Percentiles rank a stretch among this genome's conserved stretches.
These are phyloP conservation scores for Chinchilla lanigera DNA, from an alignment of 2,113 vertebrate genomes.

Conservation along the genomic window DNA sequence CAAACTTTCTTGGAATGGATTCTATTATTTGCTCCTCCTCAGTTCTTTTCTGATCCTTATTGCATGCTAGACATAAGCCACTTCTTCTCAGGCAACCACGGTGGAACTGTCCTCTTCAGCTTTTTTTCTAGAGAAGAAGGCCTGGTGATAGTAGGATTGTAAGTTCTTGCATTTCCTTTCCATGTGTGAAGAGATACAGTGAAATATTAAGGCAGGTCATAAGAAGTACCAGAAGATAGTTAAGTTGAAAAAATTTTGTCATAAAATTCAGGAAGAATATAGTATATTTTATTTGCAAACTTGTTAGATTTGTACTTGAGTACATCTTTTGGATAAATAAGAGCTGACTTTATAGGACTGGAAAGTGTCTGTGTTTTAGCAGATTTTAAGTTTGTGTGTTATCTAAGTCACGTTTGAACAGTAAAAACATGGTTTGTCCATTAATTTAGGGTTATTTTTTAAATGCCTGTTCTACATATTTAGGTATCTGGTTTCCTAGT, in stretches of 20 bases:
- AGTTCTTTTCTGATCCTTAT: constrained; percentile 62
- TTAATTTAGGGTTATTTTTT: constrained; percentile 69
- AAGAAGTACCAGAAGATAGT: constrained; percentile 19
- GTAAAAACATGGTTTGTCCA: constrained; percentile 47
- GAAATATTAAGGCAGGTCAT: constrained; percentile 13
- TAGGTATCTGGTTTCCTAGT: constrained; percentile 77
- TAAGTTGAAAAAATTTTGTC: constrained; percentile 30
- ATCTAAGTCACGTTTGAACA: constrained; percentile 42
- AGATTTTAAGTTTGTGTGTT: constrained; percentile 49
- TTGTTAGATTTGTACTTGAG: constrained; percentile 34
- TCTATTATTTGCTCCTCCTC: constrained; percentile 62
- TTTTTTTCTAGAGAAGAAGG: constrained; percentile 23
- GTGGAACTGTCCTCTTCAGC: constrained; percentile 1
- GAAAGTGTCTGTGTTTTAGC: constrained; percentile 58
- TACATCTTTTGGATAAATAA: constrained; percentile 45
- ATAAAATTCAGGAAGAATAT: constrained; percentile 20
- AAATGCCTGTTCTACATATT: constrained; percentile 62
- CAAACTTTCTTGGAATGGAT: constrained; percentile 68
- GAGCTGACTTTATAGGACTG: background rate
- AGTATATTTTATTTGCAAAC: constrained; percentile 21
- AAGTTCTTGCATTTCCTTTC: constrained; percentile 10
- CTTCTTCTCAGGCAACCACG: background rate
- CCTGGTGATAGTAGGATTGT: background rate
- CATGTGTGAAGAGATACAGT: constrained; percentile 14
- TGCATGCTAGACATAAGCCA: constrained; percentile 43